These are phyloP conservation scores for Cervus canadensis DNA, from an alignment of 2,113 vertebrate genomes.

Conservation along the genomic window DNA sequence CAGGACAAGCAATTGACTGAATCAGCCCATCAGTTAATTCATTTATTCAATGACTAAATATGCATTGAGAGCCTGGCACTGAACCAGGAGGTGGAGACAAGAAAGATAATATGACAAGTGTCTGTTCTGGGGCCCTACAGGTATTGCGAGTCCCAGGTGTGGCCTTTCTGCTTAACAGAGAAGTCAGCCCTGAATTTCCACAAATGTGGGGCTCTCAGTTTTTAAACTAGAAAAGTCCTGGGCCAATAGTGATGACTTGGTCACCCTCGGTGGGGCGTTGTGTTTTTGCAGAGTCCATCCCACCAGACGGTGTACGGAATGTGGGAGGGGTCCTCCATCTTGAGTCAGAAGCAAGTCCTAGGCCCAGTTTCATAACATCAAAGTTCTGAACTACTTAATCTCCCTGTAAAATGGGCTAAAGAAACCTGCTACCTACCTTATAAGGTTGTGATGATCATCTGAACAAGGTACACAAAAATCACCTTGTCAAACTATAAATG, in stretches of 20 bases:
- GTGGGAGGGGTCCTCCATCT: not conserved
- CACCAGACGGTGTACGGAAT: not conserved
- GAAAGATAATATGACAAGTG: not conserved
- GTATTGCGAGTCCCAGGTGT: not conserved
- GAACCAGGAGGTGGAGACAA: not conserved
- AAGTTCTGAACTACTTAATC: not conserved
- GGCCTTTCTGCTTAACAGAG: not conserved
- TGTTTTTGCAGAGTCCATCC: not conserved
- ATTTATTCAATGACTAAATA: not conserved
- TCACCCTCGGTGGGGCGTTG: fast-evolving
- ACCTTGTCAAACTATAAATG: not conserved
- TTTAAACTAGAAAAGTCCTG: not conserved
- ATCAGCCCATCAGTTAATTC: not conserved
- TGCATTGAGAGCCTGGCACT: not conserved
- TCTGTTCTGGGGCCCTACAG: not conserved
- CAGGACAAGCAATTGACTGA: not conserved
- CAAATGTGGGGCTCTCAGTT: not conserved
- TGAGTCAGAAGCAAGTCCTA: not conserved
- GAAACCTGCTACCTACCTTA: not conserved
- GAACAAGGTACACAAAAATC: not conserved
- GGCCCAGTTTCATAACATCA: not conserved
- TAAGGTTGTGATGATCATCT: not conserved
- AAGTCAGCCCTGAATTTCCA: not conserved
- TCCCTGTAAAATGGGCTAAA: not conserved
- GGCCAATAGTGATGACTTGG: not conserved